A percentile compares a stretch with the other conserved stretches of the same genome.
These are phyloP conservation scores for Drosophila ananassae DNA, from an alignment of 1,140 invertebrate species.

Conservation along the genomic window DNA sequence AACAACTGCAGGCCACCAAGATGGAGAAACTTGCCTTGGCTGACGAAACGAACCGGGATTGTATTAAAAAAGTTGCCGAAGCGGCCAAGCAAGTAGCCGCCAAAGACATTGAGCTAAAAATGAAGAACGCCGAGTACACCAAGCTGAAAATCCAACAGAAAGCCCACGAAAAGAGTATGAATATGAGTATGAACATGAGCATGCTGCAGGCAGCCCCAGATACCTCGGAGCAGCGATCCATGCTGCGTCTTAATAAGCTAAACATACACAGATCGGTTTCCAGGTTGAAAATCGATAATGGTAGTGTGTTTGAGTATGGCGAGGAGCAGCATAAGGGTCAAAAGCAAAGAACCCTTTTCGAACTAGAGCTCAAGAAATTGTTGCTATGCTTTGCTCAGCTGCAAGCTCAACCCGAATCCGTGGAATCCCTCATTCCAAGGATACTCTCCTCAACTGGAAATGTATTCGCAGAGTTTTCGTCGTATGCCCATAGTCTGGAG, in stretches of 20 bases:
- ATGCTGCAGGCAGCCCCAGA: conserved; percentile 7
- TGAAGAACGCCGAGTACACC: conserved; percentile 49
- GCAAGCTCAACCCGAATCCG: conserved; percentile 22
- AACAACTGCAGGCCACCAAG: conserved; percentile 68
- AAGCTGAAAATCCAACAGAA: conserved; percentile 45
- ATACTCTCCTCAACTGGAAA: conserved; percentile 52
- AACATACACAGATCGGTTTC: conserved; percentile 25
- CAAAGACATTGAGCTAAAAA: conserved; percentile 62
- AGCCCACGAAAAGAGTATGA: conserved; percentile 21
- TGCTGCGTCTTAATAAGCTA: conserved; percentile 44
- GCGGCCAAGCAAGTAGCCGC: conserved; percentile 56
- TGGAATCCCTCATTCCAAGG: conserved; percentile 17
- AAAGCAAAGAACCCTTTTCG: conserved; percentile 57
- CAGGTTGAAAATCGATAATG: neutral
- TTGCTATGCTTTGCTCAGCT: conserved; percentile 58
- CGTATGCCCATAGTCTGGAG: conserved; percentile 54
- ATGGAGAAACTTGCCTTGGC: conserved; percentile 66
- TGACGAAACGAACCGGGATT: conserved; percentile 57
- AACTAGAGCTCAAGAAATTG: conserved; percentile 64
- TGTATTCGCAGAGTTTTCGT: conserved; percentile 66
- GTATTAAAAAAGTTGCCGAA: conserved; percentile 62
- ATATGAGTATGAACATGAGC: conserved; percentile 3
- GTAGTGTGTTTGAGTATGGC: conserved; percentile 23
- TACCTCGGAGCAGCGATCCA: conserved; percentile 8
- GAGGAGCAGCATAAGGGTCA: conserved; percentile 10